Base-by-base conservation (phyloP, 2,888 invertebrate genomes). In the Lasioglossum morio region DNA sequence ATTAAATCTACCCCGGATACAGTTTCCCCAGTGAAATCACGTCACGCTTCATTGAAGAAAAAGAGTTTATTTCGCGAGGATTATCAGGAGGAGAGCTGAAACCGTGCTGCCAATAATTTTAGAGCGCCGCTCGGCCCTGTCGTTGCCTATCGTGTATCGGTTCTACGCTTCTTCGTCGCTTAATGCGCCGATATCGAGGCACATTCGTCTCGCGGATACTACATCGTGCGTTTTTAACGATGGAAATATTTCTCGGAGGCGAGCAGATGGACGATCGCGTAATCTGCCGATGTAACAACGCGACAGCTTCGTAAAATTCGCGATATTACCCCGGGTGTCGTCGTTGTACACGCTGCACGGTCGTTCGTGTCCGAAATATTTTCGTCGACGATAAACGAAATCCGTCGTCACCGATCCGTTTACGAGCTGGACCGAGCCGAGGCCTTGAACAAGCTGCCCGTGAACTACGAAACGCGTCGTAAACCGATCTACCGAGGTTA, bases 331-430 rank as follows among this genome's bases (percentile, higher is more conserved):
- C 43, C 12, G 1, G n/a, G 0, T 46, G 53, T 34, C 3, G 12
- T 3, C 40, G 23, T 69, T 34, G 69, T 63, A 16, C 34, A 23
- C 66, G 34, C 23, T 10, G 73, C 46, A 57, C 63, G 23, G 16
- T 43, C 46, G 43, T 60, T 16, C 63, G 37, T 48, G 75, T 57
- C 37, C 70, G 72, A 10, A 81, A 79, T 79, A 60, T 79, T 81
- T 88, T 60, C 76, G 77, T 69, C 79, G 80, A 43, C 78, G 87
- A 77, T 85, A 79, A 88, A 72, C 77, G 60, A 81, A 63, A 40
- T 72, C 16, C 60, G 0, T 7, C 5, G 34, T 48, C n/a, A 14
- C 19, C 57, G 77, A 77, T 60, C 43, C 43, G 27, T 81, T 77
- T 79, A 81, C 72, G 37, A 79, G 43, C 81, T 2, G 5, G 34